Evolutionary conservation across 2,888 invertebrate genomes (phyloP), one percentile per base, ranked within the genome.

Genomic region (Amphipyra berbera): DNA sequence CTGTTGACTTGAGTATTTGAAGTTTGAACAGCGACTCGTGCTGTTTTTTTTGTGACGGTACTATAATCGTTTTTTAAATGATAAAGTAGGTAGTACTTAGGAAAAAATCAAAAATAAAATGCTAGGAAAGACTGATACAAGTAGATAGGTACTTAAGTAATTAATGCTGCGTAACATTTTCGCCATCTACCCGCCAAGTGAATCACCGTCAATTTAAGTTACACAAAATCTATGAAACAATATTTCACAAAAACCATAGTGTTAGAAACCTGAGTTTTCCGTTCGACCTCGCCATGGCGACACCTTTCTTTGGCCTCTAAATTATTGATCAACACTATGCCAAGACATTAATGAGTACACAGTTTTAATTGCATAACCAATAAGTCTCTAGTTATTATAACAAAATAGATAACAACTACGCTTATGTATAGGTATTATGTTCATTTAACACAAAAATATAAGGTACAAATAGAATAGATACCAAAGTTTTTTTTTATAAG

Each of bases 231-330:
- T 38, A 12, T 21, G 9, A 57, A 56, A 69, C 49, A 57, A 62
- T 63, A 68, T 55, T 53, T 59, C 38, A 61, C 40, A 48, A 48
- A 65, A 70, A 46, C 55, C 55, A 38, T 73, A 60, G 37, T 44
- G 27, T 63, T 62, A 52, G 49, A 60, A 66, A 52, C 54, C n/a
- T 50, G 49, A 64, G 61, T 70, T 62, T 49, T 50, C 59, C 48
- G 46, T 48, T 48, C 54, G 64, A 73, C 68, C 70, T 74, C 65
- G 67, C 63, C 66, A 63, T 53, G 68, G 67, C 71, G 66, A 76
- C 77, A 81, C 75, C 70, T 73, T 77, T 65, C 78, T 71, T 76
- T 70, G 79, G 71, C 80, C 81, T 80, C 77, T 68, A 79, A 77
- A 76, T 53, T 80, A 81, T 80, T 70, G 80, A 80, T 79, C 67